Evolutionary conservation across 35 echinoderm and acorn worm species (phyloP), one percentile per base, ranked within the genome.

Genomic region (Ophiothrix spiculata): DNA sequence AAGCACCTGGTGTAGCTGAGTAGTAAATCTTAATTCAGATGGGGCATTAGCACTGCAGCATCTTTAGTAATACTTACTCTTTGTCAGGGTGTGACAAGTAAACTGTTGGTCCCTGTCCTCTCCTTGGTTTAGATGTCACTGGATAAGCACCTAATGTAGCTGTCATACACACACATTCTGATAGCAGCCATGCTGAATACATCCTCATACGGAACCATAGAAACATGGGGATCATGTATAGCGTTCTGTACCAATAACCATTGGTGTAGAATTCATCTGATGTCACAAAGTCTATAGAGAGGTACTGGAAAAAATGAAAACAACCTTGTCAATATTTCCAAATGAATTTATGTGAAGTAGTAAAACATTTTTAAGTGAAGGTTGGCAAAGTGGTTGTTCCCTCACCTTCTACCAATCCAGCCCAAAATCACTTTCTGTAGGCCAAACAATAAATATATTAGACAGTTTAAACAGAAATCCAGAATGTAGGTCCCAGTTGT

Each of bases 151-250:
- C 96, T 36, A 99, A 56, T 33, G 86, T 84, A 31, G 96, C 88
- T 12, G 80, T 80, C 33, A 99, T 92, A 64, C 96, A 99, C 17
- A 99, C 96, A 87, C 92, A 91, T 64, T 99, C 96, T 28, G 96
- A 91, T 14, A 99, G 83, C 0, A 99, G 82, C 96, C 96, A 38
- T 92, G 84, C 23, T 92, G 84, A 16, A 99, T 77, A 32, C 91
- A 91, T 39, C 85, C 80, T 35, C 91, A 98, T 88, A 94, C 90
- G 25, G 89, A 85, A 36, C 87, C 87, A 56, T 14, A 92, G 77
- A 75, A 94, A 91, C 34, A 91, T 49, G 14, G 86, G 80, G 46
- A 94, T 90, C 31, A 93, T 76, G 14, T 86, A 86, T 17, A 99
- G 84, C 86, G 92, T 92, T 84, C 90, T 93, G 41, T 86, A 93